Conservation (phyloP, 2,888 invertebrate genomes). For the Rotaria macrura region DNA sequence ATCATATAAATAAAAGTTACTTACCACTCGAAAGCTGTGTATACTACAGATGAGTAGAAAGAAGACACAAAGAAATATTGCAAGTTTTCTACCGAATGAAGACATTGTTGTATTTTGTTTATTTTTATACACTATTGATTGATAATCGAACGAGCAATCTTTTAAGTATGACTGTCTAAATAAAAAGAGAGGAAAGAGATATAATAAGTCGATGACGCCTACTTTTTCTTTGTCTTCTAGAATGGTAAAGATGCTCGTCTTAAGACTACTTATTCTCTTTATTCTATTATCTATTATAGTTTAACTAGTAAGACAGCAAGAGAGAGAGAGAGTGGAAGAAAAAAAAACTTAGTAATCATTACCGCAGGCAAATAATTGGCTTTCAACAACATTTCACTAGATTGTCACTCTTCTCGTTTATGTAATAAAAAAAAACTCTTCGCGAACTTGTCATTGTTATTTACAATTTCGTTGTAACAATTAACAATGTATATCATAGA, state of each 20-base stretch:
- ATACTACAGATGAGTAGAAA: neutral
- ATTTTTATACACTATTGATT: neutral
- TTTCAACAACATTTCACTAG: neutral
- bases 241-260: neutral
- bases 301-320: neutral
- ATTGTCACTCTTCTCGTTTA: neutral
- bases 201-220: neutral
- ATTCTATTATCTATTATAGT: neutral
- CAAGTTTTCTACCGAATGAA: neutral
- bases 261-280: neutral
- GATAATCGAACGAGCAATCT: neutral
- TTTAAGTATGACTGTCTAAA: neutral
- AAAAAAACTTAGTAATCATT: neutral
- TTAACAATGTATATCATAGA: neutral
- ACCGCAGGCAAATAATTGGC: neutral
- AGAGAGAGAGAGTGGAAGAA: neutral
- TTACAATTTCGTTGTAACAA: neutral
- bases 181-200: neutral
- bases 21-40: neutral
- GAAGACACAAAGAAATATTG: neutral
- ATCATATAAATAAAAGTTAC: neutral
- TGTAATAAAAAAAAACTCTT: neutral
- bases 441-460: neutral
- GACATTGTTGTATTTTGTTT: neutral
- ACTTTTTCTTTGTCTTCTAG: neutral